Evolutionary conservation across 2,888 invertebrate genomes (phyloP).

Genomic region (Chaetogeoica ovagalla): DNA sequence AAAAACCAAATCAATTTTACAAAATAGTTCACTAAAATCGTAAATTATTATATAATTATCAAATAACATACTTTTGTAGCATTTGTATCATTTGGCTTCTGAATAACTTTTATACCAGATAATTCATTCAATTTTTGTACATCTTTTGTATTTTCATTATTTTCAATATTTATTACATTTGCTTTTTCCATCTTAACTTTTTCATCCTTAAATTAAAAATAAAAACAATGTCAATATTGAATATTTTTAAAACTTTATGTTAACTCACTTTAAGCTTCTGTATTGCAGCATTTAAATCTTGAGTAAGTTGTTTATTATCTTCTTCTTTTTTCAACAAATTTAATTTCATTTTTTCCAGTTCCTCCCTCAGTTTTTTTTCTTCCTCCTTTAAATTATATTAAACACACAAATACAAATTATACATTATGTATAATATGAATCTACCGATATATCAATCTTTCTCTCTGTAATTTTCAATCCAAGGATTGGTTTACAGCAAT

Average conservation of each 20-base stretch:
- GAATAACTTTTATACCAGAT: constrained; percentile 55
- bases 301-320: constrained; percentile 32
- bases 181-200: constrained; percentile 52
- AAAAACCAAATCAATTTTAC: constrained; percentile 1
- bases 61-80: constrained; percentile 23
- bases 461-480: too few relatives aligned
- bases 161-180: constrained; percentile 51
- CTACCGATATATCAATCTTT: too few relatives aligned
- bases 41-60: constrained; percentile 12
- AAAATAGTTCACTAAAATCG: background rate
- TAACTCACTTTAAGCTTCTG: constrained; percentile 21
- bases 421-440: background rate
- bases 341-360: constrained; percentile 52
- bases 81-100: constrained; percentile 56
- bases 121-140: constrained; percentile 43
- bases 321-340: constrained; percentile 26
- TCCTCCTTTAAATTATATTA: constrained; percentile 45
- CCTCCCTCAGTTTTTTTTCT: constrained; percentile 43
- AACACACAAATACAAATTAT: background rate
- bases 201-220: constrained; percentile 53
- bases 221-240: background rate
- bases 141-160: constrained; percentile 34
- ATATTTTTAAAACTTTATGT: background rate
- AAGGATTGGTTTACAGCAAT: too few relatives aligned
- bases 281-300: constrained; percentile 30